Evolutionary conservation across 1,140 invertebrate genomes (phyloP), one percentile per base, ranked within the genome.

Genomic region (Pentalonia nigronervosa): DNA sequence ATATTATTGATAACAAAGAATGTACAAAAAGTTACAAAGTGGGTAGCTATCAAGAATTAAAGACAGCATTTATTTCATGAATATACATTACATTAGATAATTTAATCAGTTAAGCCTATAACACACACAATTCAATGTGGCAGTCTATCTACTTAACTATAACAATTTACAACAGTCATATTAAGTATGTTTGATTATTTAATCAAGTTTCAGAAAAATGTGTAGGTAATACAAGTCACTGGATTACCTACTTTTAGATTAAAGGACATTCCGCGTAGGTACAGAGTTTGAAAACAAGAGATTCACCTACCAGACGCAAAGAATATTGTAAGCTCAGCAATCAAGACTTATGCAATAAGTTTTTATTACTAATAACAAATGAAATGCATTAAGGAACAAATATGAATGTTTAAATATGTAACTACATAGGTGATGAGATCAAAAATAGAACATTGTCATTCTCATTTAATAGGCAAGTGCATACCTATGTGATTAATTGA

Each of bases 181-280:
- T 41, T 41, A 88, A 20, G 7, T 7, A 21, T 47, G 47, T 88
- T 84, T 84, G 23, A 41, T 84, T 45, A 83, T 3, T 45, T 84
- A 45, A 88, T 48, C 45, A 50, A 88, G 86, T 88, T 88, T 88
- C 30, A 88, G 23, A 25, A 87, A 87, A 87, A 48, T 48, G 84
- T 48, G 45, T 87, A 87, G 17, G 84, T 48, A 87, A 47, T 48
- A 87, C 48, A 50, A 50, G 20, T n/a, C 48, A 87, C 14, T 4
- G n/a, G 30, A 8, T n/a, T 48, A 87, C 11, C 41, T 87, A 87
- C 9, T 84, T 84, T 41, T 41, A 84, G 41, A 45, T 45, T 45
- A 84, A 84, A 11, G 25, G 45, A 84, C 21, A 84, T 84, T 81
- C 36, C 21, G 30, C 25, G 41, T 14, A 23, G 45, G 11, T 81